A percentile compares a stretch with the other conserved stretches of the same genome.
These are phyloP conservation scores for Nesoenas mayeri DNA, from an alignment of 2,113 vertebrate genomes.

Conservation along the genomic window DNA sequence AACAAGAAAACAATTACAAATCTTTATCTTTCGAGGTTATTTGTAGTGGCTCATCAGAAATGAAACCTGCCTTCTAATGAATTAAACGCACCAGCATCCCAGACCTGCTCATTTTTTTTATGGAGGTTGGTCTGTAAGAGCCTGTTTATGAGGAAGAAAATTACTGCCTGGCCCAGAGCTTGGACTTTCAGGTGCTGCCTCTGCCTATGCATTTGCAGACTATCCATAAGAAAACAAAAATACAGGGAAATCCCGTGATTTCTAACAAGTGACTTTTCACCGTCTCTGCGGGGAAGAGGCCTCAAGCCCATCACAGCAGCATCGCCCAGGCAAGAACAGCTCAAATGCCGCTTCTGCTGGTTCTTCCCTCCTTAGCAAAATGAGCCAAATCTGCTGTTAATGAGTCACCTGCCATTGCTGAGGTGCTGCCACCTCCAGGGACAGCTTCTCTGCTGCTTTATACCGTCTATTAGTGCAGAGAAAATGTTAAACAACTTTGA, in stretches of 20 bases:
- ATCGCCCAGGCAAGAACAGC: background rate
- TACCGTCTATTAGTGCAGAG: background rate
- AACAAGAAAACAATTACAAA: background rate
- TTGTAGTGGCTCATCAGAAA: background rate
- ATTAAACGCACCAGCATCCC: background rate
- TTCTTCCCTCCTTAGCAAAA: background rate
- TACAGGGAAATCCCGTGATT: background rate
- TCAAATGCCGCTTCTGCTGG: background rate
- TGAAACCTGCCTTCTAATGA: background rate
- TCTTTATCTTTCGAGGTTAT: background rate
- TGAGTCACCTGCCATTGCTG: background rate
- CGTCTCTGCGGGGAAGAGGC: background rate
- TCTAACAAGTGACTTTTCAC: background rate
- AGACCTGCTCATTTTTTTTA: background rate
- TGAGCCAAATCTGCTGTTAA: background rate
- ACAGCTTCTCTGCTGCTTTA: background rate
- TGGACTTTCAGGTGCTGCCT: background rate
- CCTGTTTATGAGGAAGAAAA: constrained; percentile 16
- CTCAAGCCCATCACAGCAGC: background rate
- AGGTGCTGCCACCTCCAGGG: background rate
- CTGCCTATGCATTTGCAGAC: background rate
- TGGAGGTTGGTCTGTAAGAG: background rate
- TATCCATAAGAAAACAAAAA: background rate
- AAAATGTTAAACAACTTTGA: background rate
- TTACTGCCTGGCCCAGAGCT: background rate